Base-by-base conservation (phyloP, 2,888 invertebrate species). In the Dryobota labecula region DNA sequence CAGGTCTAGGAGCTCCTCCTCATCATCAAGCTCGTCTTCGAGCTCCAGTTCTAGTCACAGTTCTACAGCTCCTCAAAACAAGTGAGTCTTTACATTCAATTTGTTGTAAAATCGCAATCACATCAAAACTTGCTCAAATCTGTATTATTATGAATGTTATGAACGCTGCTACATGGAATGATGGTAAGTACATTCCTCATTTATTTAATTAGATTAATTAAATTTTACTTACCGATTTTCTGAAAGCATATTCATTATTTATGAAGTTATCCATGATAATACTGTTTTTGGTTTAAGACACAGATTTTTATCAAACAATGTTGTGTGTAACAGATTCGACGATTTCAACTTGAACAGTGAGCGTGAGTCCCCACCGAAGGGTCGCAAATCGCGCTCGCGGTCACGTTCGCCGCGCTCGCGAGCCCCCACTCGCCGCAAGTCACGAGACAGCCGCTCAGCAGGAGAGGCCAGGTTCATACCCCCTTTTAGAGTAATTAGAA, bases 301-400 rank as follows among this genome's bases (percentile, higher is more conserved):
- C 7, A 18, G 6, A n/a, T 36, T 57, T 65, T 69, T 54, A 47
- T n/a, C 47, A 36, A 38, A 36, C 9, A 41, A 56, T 63, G 20
- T 73, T 51, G 33, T 83, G 45, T 56, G 24, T 49, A 54, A 51
- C 89, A 96, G 96, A 90, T 96, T 94, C 86, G 96, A 96, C 87
- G 96, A 96, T 86, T 96, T 96, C 91, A 95, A 95, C 86, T 86
- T 96, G 89, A 96, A 96, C 87, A 96, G 96, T 86, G 96, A 96
- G 89, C 94, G 95, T 24, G 96, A 95, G 85, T 86, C 90, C 8
- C 92, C 95, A 58, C 95, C 95, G 51, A 92, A 91, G 74, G 87
- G 87, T 7, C 91, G 92, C 70, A 92, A 91, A 88, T 90, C 94
- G 20, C 89, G 90, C 36, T 90, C 93, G 15, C 87, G 92, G 5